A percentile compares a stretch with the other conserved stretches of the same genome.
phyloP scores from a whole-genome alignment of 1,140 invertebrate species.

The Psix sp. region DNA sequence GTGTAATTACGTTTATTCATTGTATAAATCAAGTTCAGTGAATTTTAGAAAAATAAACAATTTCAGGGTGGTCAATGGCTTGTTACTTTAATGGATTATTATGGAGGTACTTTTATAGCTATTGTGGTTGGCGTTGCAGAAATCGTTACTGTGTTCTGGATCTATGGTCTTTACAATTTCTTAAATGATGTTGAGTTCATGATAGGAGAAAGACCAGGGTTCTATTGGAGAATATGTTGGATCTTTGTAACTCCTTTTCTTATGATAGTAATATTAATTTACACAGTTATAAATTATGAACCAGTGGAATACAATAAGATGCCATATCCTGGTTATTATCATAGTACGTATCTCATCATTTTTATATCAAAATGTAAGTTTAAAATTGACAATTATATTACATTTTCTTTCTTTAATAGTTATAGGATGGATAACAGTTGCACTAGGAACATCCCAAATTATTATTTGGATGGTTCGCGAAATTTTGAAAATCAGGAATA shows the following conservation, averaged over 20 bases:
- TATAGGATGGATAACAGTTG: conserved; percentile 73
- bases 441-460: conserved; percentile 72
- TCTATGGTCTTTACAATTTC: conserved; percentile 80
- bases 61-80: conserved; percentile 83
- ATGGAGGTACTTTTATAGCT: conserved; percentile 80
- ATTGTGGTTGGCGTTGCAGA: conserved; percentile 79
- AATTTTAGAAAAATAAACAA: background rate
- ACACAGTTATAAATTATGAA: conserved; percentile 78
- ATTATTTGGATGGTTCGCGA: conserved; percentile 70
- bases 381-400: no score
- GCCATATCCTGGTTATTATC: no score
- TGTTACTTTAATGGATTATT: conserved; percentile 82
- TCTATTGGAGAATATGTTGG: conserved; percentile 91
- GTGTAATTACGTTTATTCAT: no score
- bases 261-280: conserved; percentile 82
- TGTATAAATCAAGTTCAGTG: no score
- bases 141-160: conserved; percentile 76
- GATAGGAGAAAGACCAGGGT: conserved; percentile 82
- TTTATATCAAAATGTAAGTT: no score
- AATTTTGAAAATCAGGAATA: conserved; percentile 48
- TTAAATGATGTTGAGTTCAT: conserved; percentile 83
- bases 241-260: conserved; percentile 84
- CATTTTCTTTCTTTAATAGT: conserved; percentile 64
- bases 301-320: conserved; percentile 76
- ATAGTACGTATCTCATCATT: no score